phyloP scores from a whole-genome alignment of 2,888 invertebrate species.

The Eilema caniola region DNA sequence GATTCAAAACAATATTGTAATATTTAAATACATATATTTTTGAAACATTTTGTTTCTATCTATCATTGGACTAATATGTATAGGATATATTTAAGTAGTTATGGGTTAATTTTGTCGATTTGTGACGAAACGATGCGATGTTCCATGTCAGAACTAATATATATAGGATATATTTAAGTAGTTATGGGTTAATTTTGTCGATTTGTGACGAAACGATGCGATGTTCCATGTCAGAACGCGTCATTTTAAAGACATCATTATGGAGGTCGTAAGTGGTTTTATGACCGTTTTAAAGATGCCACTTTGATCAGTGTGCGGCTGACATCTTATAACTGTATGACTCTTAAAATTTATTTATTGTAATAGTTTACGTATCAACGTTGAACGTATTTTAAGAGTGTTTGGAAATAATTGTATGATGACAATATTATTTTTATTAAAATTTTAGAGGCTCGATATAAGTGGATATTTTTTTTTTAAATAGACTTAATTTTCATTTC shows the following conservation, averaged over 20 bases:
- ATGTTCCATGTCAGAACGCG: conserved; percentile 8
- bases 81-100: conserved; percentile 20
- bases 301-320: conserved; percentile 19
- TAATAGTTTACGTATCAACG: background rate
- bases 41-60: conserved; percentile 19
- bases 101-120: conserved; percentile 33
- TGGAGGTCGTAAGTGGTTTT: conserved; percentile 34
- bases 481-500: background rate
- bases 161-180: conserved; percentile 11
- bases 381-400: conserved; percentile 16
- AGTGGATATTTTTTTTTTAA: background rate
- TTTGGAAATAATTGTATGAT: background rate
- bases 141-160: conserved; percentile 20
- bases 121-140: conserved; percentile 22
- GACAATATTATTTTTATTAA: background rate
- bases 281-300: conserved; percentile 40
- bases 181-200: conserved; percentile 34
- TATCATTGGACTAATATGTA: conserved; percentile 16
- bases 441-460: background rate
- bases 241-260: conserved; percentile 22
- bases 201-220: conserved; percentile 25
- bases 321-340: conserved; percentile 12
- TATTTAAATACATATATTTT: conserved; percentile 31
- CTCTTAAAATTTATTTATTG: conserved; percentile 53
- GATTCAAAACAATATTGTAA: conserved; percentile 36